Evolutionary conservation across 2,888 invertebrate species (phyloP).

Genomic region (Philaethria dido): DNA sequence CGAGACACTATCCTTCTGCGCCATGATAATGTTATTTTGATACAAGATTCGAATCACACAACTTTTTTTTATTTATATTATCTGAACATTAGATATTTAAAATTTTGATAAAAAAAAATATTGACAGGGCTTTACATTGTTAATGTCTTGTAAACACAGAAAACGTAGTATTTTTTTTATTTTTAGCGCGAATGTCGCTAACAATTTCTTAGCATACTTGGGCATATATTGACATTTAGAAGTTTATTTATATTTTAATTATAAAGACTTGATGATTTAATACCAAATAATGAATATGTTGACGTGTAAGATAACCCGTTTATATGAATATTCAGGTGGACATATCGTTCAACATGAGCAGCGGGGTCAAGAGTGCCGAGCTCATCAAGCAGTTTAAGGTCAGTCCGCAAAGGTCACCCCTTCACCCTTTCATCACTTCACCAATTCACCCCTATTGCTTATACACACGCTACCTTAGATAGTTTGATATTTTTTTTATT

Average conservation of each 20-base stretch:
- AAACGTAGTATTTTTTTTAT: too few species aligned
- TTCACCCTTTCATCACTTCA: neutral
- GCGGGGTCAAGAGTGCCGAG: conserved; percentile 98
- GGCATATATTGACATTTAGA: neutral
- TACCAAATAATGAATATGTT: neutral
- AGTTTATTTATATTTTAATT: neutral
- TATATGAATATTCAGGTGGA: conserved; percentile 84
- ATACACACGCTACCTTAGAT: neutral
- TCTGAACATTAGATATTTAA: too few species aligned
- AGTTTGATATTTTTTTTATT: neutral
- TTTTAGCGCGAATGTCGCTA: neutral
- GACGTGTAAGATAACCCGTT: conserved; percentile 2
- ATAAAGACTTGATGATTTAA: too few species aligned
- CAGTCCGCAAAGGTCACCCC: conserved; percentile 14
- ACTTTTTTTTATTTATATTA: too few species aligned
- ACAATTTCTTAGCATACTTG: neutral
- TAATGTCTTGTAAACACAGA: too few species aligned
- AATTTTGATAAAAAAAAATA: too few species aligned
- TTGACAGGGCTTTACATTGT: too few species aligned
- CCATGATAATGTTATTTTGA: too few species aligned
- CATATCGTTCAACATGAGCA: conserved; percentile 99
- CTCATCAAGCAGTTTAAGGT: conserved; percentile 95
- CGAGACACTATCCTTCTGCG: too few species aligned
- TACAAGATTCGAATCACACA: too few species aligned
- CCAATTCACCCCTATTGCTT: neutral